phyloP scores from a whole-genome alignment of 2,888 invertebrate genomes.

The Cremastinae sp. region DNA sequence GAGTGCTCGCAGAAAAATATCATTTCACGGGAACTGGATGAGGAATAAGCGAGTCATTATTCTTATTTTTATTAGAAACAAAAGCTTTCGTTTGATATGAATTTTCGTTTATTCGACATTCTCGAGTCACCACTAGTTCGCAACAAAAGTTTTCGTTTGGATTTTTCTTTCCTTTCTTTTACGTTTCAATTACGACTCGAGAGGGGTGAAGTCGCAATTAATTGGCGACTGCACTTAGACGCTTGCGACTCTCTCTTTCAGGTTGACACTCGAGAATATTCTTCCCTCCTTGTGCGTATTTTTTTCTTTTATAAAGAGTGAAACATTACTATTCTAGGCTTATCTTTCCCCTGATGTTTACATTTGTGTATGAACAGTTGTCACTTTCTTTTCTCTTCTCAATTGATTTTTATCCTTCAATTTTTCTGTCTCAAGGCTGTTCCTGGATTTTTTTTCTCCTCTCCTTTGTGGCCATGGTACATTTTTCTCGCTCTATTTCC shows the following conservation, averaged over 20 bases:
- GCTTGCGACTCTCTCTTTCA: constrained; percentile 25
- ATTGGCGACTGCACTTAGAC: constrained; percentile 56
- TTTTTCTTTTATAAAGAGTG: constrained; percentile 16
- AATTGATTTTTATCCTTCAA: neutral
- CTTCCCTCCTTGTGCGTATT: constrained; percentile 10
- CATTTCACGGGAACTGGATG: constrained; percentile 15
- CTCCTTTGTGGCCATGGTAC: constrained; percentile 5
- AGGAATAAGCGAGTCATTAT: too few species aligned
- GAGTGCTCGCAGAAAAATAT: too few species aligned
- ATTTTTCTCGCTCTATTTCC: constrained; percentile 55
- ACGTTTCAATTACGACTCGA: constrained; percentile 48
- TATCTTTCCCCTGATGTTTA: constrained; percentile 26
- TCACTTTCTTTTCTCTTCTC: neutral
- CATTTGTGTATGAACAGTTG: too few species aligned
- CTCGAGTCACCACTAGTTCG: neutral
- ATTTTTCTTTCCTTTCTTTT: constrained; percentile 38
- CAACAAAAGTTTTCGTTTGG: constrained; percentile 1
- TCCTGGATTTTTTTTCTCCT: constrained; percentile 1
- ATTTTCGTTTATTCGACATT: constrained; percentile 11
- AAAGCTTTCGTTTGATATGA: constrained; percentile 8
- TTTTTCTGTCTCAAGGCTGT: neutral
- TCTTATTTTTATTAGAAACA: too few species aligned
- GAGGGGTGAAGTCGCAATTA: constrained; percentile 45
- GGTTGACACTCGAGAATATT: constrained; percentile 39
- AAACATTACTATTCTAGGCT: constrained; percentile 46